Base-by-base conservation (phyloP, 2,113 vertebrate genomes). In the Ciconia stormi region DNA sequence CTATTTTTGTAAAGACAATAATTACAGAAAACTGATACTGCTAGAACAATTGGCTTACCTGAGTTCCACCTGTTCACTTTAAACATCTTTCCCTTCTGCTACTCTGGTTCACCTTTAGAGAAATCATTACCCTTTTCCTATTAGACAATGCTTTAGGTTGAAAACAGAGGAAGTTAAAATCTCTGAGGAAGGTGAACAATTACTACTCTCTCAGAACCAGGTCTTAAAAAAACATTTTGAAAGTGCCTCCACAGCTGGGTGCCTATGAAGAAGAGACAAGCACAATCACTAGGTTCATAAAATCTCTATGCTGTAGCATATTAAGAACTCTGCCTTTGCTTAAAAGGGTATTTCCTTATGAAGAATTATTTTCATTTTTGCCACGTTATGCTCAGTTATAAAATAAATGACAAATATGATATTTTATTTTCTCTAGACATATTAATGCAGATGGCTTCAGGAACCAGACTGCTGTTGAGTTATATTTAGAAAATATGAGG, bases 401-500 rank as follows among this genome's bases (percentile, higher is more conserved):
- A 87, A 92, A 47, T 61, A 79, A 92, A 29, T 91, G 9, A 95
- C 62, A 66, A 82, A 86, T 38, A 46, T 5, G 27, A 3, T 83
- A 73, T 59, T 93, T 91, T 88, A 49, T 79, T 83, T 89, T 86
- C 56, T 87, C 40, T 82, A 44, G 69, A 32, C 2, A 2, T 42
- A 65, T 47, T 70, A 80, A 79, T 61, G 29, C 56, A 94, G 91
- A 93, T 61, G 78, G 71, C 63, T 82, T 66, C 76, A 83, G 38
- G 23, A 94, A 58, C 25, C 55, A 94, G 69, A 78, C 72, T 69
- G 53, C 69, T 76, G 29, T 55, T 77, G 73, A 89, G 61, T 53
- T 89, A 65, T 65, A 93, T 78, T 95, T 86, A 93, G 82, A 74
- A 95, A 95, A 82, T 22, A 93, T 7, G n/a, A 93, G 26, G 44